Conservation (phyloP, 2,113 vertebrate genomes). For the Budorcas taxicolor region DNA sequence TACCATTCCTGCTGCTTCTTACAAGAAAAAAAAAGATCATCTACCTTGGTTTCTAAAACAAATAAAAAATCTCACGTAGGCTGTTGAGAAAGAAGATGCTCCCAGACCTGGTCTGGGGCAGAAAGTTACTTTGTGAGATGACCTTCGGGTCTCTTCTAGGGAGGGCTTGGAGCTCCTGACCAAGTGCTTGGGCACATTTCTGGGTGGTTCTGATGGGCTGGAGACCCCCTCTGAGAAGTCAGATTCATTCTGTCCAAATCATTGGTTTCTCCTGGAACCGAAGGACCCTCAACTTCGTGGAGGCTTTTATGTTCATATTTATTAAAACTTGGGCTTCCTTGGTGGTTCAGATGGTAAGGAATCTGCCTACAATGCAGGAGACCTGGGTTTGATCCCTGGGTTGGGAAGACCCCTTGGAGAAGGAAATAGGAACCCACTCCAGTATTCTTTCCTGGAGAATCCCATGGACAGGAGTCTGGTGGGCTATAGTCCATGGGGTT, state of each 20-base stretch:
- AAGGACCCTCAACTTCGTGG: rapidly evolving
- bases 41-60: rapidly evolving
- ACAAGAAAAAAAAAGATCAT: not conserved
- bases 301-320: too few species aligned
- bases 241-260: not conserved
- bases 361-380: not conserved
- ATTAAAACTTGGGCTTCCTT: not conserved
- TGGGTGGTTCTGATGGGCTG: not conserved
- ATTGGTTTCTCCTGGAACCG: not conserved
- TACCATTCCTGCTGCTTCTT: not conserved
- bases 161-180: not conserved
- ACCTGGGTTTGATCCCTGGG: not conserved
- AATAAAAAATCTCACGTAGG: too few species aligned
- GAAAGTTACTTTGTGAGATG: rapidly evolving
- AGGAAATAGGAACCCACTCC: not conserved
- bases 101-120: not conserved
- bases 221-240: not conserved
- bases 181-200: too few species aligned
- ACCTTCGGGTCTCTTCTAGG: not conserved
- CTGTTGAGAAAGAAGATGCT: rapidly evolving
- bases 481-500: not conserved
- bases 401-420: not conserved
- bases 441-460: not conserved
- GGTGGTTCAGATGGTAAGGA: not conserved
- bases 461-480: not conserved